These are phyloP conservation scores for Abramis brama DNA, from an alignment of 2,113 vertebrate species.

Conservation along the genomic window DNA sequence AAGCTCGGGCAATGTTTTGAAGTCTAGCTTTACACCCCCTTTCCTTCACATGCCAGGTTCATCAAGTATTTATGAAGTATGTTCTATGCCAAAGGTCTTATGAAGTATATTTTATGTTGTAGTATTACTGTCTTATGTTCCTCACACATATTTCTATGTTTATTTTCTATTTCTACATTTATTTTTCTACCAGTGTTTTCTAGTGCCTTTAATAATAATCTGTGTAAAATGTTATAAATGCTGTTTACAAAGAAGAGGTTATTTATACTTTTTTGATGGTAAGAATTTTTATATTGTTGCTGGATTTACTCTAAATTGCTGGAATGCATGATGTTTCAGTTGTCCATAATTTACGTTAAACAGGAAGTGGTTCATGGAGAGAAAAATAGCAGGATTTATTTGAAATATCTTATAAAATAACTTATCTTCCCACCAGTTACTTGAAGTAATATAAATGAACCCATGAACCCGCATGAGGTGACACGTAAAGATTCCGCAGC, in stretches of 20 bases:
- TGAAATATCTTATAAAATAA: constrained; percentile 11
- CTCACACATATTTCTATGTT: constrained; percentile 2
- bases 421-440: constrained; percentile 14
- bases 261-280: constrained; percentile 30
- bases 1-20: constrained; percentile 47
- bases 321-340: constrained; percentile 30
- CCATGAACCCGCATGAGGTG: constrained; percentile 2
- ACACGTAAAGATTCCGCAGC: not conserved
- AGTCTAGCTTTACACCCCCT: constrained; percentile 29
- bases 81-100: constrained; percentile 59
- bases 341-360: constrained; percentile 38
- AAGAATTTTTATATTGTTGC: constrained; percentile 25
- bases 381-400: not conserved
- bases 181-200: constrained; percentile 72
- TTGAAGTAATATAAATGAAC: not conserved
- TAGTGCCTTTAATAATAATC: constrained; percentile 55
- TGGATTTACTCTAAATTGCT: constrained; percentile 38
- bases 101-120: constrained; percentile 23
- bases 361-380: not conserved
- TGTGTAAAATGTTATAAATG: constrained; percentile 56
- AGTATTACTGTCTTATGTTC: constrained; percentile 31
- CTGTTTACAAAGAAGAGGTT: constrained; percentile 46
- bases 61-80: constrained; percentile 42
- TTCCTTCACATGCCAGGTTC: constrained; percentile 51
- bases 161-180: constrained; percentile 60